phyloP scores from a whole-genome alignment of 2,888 invertebrate genomes.

The Sphaeridia pumilis region DNA sequence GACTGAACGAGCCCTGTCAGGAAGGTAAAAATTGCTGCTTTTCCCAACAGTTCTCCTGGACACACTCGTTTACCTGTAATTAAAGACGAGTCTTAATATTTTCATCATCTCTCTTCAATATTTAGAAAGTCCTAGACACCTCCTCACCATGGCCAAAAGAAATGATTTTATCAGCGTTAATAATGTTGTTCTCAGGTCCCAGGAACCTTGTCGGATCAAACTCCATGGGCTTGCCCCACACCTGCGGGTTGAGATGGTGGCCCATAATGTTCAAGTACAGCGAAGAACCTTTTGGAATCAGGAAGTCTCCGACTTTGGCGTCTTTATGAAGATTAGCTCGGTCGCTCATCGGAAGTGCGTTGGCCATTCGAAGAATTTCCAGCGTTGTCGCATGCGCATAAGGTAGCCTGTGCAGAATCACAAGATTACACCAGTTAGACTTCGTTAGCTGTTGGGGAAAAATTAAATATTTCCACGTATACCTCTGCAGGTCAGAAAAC shows the following conservation, averaged over 20 bases:
- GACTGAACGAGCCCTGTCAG: not conserved
- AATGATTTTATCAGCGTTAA: not conserved
- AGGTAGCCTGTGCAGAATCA: not conserved
- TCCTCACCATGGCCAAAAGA: not conserved
- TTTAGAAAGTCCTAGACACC: not conserved
- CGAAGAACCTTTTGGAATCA: too few species aligned
- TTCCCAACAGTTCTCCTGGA: not conserved
- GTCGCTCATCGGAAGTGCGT: not conserved
- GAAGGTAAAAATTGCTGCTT: slow-evolving; percentile 1
- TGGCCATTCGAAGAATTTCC: not conserved
- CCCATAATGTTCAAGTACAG: not conserved
- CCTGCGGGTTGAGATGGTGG: not conserved
- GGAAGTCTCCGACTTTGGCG: too few species aligned
- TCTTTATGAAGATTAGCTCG: too few species aligned
- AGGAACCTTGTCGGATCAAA: not conserved
- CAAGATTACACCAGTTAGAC: not conserved
- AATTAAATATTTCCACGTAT: not conserved
- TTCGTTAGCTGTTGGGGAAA: too few species aligned
- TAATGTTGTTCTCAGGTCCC: not conserved
- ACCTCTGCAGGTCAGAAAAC: not conserved
- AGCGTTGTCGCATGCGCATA: not conserved
- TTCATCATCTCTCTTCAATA: too few species aligned
- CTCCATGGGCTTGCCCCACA: not conserved
- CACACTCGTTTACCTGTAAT: not conserved
- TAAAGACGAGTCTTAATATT: too few species aligned